Evolutionary conservation across 2,113 vertebrate species (phyloP), one percentile per base, ranked within the genome.

Genomic region (Spheniscus mendiculus): DNA sequence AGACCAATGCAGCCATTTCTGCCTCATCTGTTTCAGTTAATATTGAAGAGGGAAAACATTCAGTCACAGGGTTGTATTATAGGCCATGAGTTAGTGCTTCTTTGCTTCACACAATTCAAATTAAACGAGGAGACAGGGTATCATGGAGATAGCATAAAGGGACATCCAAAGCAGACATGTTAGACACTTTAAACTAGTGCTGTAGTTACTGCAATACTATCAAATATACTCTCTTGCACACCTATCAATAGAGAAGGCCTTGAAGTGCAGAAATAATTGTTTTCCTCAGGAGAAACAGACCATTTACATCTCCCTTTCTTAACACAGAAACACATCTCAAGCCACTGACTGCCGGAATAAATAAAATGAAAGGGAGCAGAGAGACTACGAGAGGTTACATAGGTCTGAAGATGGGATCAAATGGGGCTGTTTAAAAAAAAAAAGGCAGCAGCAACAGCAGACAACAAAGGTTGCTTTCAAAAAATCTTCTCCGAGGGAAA

Each of bases 371-470:
- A 85, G 29, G 26, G 32, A 91, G 6, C 15, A 89, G 44, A 88
- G 44, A 42, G 36, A 55, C 56, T 56, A 44, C 0, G 0, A 76
- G 9, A 40, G 49, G 22, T 59, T 77, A 77, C 15, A 36, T 1
- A 81, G 67, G 6, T 25, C 45, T 61, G 25, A 70, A 84, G 13
- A 56, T 2, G 5, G 18, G 17, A 84, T 34, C 6, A 47, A 56
- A 77, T 19, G 23, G 42, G 20, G 40, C 12, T 42, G n/a, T 53
- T 65, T 52, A 65, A 42, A 77, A 53, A 32, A 62, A 27, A 27
- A 8, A 7, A 49, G 21, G 10, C 26, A 65, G n/a, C 9, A 81
- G 38, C 12, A 76, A 42, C 0, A 77, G 53, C 5, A 73, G n/a
- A 89, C 63, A 86, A 53, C 5, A 84, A 61, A 34, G 11, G 13